phyloP scores from a whole-genome alignment of 2,797 vertebrate species.

The Aulostomus chinensis region DNA sequence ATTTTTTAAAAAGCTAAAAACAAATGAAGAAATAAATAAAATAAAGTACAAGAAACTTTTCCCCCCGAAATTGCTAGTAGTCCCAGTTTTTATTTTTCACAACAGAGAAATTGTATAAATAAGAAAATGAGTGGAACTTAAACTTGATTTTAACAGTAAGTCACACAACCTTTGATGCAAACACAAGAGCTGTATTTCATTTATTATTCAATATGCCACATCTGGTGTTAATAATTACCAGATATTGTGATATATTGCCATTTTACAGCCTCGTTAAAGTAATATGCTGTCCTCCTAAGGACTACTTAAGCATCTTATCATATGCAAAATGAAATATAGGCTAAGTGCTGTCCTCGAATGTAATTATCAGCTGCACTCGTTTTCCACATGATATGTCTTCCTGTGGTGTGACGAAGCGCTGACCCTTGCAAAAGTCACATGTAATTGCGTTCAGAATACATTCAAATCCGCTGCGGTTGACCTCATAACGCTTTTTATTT shows the following conservation, averaged over 20 bases:
- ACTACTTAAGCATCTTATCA: conserved; percentile 24
- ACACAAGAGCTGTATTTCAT: too few relatives aligned
- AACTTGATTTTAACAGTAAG: too few relatives aligned
- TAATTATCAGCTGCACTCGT: conserved; percentile 15
- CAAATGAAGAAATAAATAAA: too few relatives aligned
- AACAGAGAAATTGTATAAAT: too few relatives aligned
- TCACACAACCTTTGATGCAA: too few relatives aligned
- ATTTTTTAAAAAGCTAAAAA: too few relatives aligned
- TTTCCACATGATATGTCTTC: conserved; percentile 41
- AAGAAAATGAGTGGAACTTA: too few relatives aligned
- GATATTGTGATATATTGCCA: background rate
- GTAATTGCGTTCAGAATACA: conserved; percentile 38
- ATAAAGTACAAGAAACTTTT: too few relatives aligned
- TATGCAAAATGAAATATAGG: conserved; percentile 36
- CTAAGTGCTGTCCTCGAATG: conserved; percentile 25
- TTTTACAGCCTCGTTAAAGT: conserved; percentile 34
- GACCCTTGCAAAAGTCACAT: conserved; percentile 45
- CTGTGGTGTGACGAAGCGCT: conserved; percentile 26
- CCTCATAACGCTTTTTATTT: conserved; percentile 23
- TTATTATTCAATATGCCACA: conserved; percentile 1
- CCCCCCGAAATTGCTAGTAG: too few relatives aligned
- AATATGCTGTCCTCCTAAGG: conserved; percentile 24
- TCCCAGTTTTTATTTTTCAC: too few relatives aligned
- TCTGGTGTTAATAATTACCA: background rate
- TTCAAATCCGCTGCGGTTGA: conserved; percentile 26